Evolutionary conservation across 2,113 vertebrate species (phyloP), one percentile per base, ranked within the genome.

Genomic region (Noturus placidus): DNA sequence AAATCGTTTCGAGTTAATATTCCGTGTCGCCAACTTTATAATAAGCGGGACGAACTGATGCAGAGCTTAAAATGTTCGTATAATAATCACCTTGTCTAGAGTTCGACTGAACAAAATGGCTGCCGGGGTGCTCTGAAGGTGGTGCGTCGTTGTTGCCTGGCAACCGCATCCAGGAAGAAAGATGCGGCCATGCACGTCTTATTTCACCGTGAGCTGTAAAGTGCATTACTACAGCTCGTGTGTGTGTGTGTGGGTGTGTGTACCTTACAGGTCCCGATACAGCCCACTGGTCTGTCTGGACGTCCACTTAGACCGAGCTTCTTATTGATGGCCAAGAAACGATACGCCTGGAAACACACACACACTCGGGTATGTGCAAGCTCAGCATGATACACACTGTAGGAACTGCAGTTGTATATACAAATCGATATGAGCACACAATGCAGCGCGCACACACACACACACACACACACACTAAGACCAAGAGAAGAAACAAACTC

Each of bases 181-280:
- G 9, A 10, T 1, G 1, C 0, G 8, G 25, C 72, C 19, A 50
- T 25, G 2, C 2, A 25, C 22, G 0, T 78, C 14, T 77, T 77
- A 27, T 76, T 25, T 77, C 25, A 50, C 46, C 52, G 46, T 52
- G 15, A 54, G 52, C 76, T 17, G 13, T 54, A 15, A n/a, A 52
- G 13, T 52, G 74, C 25, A 1, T 77, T 14, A 77, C 13, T 77
- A 5, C 20, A 77, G 46, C 22, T 70, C n/a, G 6, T 46, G 42
- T 46, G 42, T 46, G 42, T 46, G 42, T 46, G 42, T 82, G 69
- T 76, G 38, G 74, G 79, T 80, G 74, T 81, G 52, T 76, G 35
- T 77, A 99, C 98, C 97, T 99, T 99, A 93, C 97, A 99, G 76
- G 97, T 98, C 79, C 98, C 98, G 0, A 99, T 97, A 92, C 98